These are phyloP conservation scores for Arizona elegans DNA, from an alignment of 2,113 vertebrate species.

Conservation along the genomic window DNA sequence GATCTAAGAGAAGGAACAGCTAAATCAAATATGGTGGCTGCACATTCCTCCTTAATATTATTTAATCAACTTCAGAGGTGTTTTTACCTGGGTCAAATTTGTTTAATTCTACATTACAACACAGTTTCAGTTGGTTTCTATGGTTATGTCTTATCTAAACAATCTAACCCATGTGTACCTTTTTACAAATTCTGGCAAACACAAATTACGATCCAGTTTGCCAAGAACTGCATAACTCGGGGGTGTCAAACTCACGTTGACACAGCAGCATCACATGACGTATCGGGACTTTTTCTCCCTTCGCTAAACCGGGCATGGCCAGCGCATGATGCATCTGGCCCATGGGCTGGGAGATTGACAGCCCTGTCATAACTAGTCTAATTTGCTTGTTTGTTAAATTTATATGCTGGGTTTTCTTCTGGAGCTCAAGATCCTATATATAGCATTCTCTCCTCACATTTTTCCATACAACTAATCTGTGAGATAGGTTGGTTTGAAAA, in stretches of 20 bases:
- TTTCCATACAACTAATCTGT: neutral
- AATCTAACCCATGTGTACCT: neutral
- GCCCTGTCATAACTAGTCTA: neutral
- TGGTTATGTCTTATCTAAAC: neutral
- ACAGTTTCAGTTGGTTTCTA: neutral
- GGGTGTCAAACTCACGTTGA: no score
- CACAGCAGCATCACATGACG: no score
- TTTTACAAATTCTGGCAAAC: neutral
- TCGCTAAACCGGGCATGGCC: no score
- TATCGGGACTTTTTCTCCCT: no score
- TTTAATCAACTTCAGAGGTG: neutral
- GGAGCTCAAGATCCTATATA: neutral
- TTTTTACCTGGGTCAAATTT: constrained; percentile 7
- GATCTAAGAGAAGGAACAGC: neutral
- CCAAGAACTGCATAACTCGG: neutral
- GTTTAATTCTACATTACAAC: constrained; percentile 5
- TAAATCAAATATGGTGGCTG: constrained; percentile 16
- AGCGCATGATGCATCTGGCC: no score
- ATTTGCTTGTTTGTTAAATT: neutral
- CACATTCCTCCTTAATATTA: neutral
- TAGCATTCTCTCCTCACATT: neutral
- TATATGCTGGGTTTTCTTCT: neutral
- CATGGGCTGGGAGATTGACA: no score
- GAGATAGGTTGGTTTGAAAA: neutral
- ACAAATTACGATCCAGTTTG: neutral